Evolutionary conservation across 2,888 invertebrate genomes (phyloP), one percentile per base, ranked within the genome.

Genomic region (Drosophila neutralis): DNA sequence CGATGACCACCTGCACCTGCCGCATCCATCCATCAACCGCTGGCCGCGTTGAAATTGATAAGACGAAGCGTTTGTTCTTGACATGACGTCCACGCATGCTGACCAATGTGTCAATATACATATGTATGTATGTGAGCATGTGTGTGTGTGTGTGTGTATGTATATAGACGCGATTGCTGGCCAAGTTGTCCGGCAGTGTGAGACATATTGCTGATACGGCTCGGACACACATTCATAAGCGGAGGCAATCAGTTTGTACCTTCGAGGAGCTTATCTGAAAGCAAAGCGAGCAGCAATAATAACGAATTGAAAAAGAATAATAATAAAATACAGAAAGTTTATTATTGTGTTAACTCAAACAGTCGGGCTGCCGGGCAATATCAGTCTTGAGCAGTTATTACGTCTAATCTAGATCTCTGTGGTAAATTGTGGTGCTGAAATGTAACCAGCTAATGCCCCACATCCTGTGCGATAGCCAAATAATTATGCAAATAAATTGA

Each of bases 131-230:
- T 42, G 33, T 27, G 33, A 11, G 33, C 10, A 5, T 21, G 40
- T 10, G 4, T 40, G 40, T 29, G 29, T 29, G 29, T 29, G 29
- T 29, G 29, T 29, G 1, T 40, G n/a, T 18, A n/a, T n/a, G n/a
- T 1, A 10, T 40, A 1, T 35, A 42, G 21, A 35, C 38, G 61
- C 13, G 69, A 69, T 72, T 60, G 64, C 54, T 71, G 71, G 45
- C 58, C 83, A 66, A 57, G 70, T 65, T 45, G 71, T 77, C 54
- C 64, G 64, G 57, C 52, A 57, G 48, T 66, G 87, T 69, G 81
- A 83, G 84, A 83, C 89, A 89, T 77, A 77, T 89, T 67, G 71
- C 74, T 73, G 83, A 83, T 89, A 87, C n/a, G 61, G 73, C 42
- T 24, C 52, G 36, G 57, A 73, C 60, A 61, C 61, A 48, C 45